Conservation (phyloP, 1,140 invertebrate species). For the Pseudobourletiella spinata region DNA sequence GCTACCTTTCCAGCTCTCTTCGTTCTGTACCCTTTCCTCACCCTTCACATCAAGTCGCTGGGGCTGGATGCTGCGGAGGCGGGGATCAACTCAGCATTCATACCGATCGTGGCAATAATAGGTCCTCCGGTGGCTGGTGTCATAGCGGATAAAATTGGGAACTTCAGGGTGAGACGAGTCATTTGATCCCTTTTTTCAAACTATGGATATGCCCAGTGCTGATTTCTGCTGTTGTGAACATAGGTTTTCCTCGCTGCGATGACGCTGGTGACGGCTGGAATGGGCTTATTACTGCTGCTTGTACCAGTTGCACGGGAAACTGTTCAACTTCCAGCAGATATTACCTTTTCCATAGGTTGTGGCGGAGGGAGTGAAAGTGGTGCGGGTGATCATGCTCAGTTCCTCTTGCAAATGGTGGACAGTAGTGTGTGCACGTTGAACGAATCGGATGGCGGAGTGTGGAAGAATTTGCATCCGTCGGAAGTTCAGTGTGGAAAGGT, state of each 20-base stretch:
- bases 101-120: conserved; percentile 64
- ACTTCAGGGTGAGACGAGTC: conserved; percentile 56
- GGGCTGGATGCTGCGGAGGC: conserved; percentile 74
- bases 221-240: background rate
- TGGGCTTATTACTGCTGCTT: conserved; percentile 55
- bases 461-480: conserved; percentile 3
- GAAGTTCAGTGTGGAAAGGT: conserved; percentile 12
- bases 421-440: conserved; percentile 1
- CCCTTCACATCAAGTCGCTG: conserved; percentile 73
- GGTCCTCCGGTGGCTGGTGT: conserved; percentile 69
- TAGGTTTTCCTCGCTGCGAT: conserved; percentile 60
- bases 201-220: background rate
- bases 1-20: conserved; percentile 56
- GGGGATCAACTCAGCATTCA: conserved; percentile 73
- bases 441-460: background rate
- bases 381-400: background rate
- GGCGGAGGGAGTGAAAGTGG: too few species aligned
- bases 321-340: conserved; percentile 51
- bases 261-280: conserved; percentile 55
- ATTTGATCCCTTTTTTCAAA: background rate
- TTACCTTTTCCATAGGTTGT: conserved; percentile 51
- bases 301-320: conserved; percentile 62
- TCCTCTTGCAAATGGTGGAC: conserved; percentile 12
- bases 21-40: conserved; percentile 72
- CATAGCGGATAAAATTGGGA: conserved; percentile 67